phyloP scores from a whole-genome alignment of 1,140 invertebrate species.

The Aethina tumida region DNA sequence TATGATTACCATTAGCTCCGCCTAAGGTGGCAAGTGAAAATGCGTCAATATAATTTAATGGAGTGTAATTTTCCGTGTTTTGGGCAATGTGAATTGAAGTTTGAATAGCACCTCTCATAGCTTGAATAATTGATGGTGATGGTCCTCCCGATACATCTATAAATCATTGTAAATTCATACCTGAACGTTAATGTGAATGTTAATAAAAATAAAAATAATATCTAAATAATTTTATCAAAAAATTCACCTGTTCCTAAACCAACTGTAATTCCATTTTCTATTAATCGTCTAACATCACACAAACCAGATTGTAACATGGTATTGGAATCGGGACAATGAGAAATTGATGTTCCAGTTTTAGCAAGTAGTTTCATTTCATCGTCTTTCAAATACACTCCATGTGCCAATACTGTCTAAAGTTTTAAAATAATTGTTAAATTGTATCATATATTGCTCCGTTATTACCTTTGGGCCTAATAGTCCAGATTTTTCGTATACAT shows the following conservation, averaged over 20 bases:
- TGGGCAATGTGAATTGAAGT: constrained; percentile 58
- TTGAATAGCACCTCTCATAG: constrained; percentile 60
- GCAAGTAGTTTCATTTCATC: constrained; percentile 61
- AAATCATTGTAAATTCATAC: constrained; percentile 11
- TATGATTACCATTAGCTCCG: constrained; percentile 59
- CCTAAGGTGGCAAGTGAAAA: constrained; percentile 80
- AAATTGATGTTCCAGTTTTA: constrained; percentile 50
- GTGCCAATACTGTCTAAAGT: constrained; percentile 64
- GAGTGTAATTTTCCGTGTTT: constrained; percentile 37
- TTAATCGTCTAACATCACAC: constrained; percentile 61
- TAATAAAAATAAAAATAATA: constrained; percentile 1
- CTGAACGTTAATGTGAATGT: not conserved
- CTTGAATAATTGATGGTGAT: constrained; percentile 63
- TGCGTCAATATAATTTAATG: constrained; percentile 64
- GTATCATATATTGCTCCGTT: constrained; percentile 5
- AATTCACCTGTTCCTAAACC: constrained; percentile 74
- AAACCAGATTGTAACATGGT: constrained; percentile 71
- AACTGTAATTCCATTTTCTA: constrained; percentile 56
- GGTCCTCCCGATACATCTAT: constrained; percentile 76
- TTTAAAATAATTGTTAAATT: constrained; percentile 10
- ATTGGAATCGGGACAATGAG: constrained; percentile 85
- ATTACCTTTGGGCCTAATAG: constrained; percentile 64
- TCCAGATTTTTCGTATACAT: constrained; percentile 64
- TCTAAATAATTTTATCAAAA: constrained; percentile 2
- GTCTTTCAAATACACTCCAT: constrained; percentile 65